Conservation (phyloP, 2,113 vertebrate species). For the Harpagus bidentatus region DNA sequence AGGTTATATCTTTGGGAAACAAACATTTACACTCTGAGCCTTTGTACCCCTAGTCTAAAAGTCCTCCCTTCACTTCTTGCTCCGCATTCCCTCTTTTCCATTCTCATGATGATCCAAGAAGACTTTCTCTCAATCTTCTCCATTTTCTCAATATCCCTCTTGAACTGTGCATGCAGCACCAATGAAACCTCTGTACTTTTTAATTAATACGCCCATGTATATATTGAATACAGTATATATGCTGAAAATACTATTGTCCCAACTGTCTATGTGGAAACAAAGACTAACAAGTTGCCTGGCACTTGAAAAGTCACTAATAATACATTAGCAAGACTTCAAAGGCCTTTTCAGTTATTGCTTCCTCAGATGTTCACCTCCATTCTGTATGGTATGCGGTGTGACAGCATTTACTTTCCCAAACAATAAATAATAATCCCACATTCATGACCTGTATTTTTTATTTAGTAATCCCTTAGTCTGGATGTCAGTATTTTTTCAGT, state of each 20-base stretch:
- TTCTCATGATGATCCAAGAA: background rate
- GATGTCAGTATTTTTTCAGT: background rate
- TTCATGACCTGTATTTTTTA: background rate
- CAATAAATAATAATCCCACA: background rate
- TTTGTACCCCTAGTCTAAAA: background rate
- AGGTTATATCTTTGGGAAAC: background rate
- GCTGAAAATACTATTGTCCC: background rate
- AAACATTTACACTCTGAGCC: background rate
- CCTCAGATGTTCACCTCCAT: background rate
- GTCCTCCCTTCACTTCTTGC: background rate
- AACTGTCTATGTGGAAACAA: background rate
- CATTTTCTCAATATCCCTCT: background rate
- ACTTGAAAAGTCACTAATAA: background rate
- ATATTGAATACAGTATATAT: background rate
- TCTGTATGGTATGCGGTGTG: background rate
- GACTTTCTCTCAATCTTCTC: background rate
- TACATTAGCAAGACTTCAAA: background rate
- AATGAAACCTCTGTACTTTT: background rate
- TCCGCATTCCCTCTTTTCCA: background rate
- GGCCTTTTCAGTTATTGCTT: background rate
- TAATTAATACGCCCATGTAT: background rate
- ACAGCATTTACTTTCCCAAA: background rate
- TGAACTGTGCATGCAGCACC: background rate
- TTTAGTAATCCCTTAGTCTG: background rate
- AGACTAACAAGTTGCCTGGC: background rate